These are phyloP conservation scores for Muntiacus reevesi DNA, from an alignment of 2,113 vertebrate species.

Conservation along the genomic window DNA sequence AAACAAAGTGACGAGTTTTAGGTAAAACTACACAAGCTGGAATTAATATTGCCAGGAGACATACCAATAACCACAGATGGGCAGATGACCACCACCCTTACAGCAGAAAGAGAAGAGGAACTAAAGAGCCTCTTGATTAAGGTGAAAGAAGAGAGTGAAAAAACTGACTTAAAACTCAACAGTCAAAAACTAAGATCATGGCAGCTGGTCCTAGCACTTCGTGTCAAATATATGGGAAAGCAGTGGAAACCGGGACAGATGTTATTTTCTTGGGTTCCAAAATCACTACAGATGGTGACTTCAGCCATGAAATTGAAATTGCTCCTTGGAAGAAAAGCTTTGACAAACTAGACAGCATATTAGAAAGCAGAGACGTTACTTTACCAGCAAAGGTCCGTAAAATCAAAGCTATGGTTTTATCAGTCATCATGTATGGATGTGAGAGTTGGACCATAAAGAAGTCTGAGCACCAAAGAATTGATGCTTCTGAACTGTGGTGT, in stretches of 20 bases:
- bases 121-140: neutral
- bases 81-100: neutral
- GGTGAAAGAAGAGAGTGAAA: neutral
- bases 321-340: neutral
- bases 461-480: neutral
- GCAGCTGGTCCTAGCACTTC: neutral
- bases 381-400: neutral
- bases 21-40: neutral
- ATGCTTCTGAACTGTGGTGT: neutral
- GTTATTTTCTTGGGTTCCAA: neutral
- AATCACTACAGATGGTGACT: neutral
- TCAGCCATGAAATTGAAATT: neutral
- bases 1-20: neutral
- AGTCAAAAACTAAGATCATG: neutral
- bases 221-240: neutral
- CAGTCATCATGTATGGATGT: neutral
- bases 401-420: neutral
- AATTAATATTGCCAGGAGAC: neutral
- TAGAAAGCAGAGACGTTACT: neutral
- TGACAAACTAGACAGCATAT: neutral
- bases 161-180: neutral
- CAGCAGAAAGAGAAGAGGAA: neutral
- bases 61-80: accelerated
- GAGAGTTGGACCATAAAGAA: neutral
- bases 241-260: neutral